Evolutionary conservation across 2,113 vertebrate genomes (phyloP), one percentile per base, ranked within the genome.

Genomic region (Camarhynchus parvulus): DNA sequence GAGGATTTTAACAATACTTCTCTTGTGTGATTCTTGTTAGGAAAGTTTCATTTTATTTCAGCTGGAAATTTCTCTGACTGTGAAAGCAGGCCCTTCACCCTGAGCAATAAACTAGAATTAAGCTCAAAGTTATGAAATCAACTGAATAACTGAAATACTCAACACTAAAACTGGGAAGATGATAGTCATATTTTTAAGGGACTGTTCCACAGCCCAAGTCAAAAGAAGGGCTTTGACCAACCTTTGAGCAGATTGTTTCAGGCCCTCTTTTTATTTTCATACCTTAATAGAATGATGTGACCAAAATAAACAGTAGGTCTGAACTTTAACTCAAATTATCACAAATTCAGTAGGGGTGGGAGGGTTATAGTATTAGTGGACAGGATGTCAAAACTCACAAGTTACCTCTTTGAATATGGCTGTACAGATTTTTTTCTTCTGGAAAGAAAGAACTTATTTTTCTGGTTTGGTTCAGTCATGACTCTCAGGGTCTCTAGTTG

Each of bases 1-100:
- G 91, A 95, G 20, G 33, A 87, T 94, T 94, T 94, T 87, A 92
- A 75, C 21, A 87, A 59, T 75, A 69, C 7, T 86, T 69, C 13
- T 70, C 49, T 33, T 42, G 17, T 79, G 69, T 89, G 33, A 22
- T 30, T 78, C 85, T 82, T 44, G 9, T 66, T 64, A 42, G n/a
- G 37, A 77, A 68, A 41, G 5, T 25, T 91, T 92, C 18, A 39
- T 55, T 47, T 53, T 53, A 33, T 82, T 94, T 91, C 37, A 50
- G 13, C 18, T 78, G 12, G 24, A 47, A 72, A 56, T 81, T 82
- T 62, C 22, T 76, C 39, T 69, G 10, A 21, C 5, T 42, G 3
- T 47, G 30, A 47, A 62, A 89, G 9, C 21, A 22, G 66, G 13
- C 24, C 22, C 31, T 89, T 64, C 13, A 35, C 27, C 9, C 15